Percentiles rank a stretch among this genome's conserved stretches.
Conservation (phyloP, 2,113 vertebrate genomes). For the Ceuthmochares aereus region DNA sequence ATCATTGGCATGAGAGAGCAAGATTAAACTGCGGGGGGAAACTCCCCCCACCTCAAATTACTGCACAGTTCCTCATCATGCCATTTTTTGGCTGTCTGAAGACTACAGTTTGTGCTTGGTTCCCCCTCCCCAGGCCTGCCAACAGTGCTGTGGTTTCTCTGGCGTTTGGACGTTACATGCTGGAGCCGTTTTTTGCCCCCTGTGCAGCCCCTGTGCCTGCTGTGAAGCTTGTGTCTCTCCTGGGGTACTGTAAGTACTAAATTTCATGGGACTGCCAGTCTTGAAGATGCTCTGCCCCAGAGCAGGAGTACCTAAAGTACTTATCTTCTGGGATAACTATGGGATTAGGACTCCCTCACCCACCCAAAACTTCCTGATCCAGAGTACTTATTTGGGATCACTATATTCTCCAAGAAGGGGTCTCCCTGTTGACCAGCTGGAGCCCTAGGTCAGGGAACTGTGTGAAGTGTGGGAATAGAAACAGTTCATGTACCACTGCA, state of each 20-base stretch:
- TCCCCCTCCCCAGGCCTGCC: constrained; percentile 77
- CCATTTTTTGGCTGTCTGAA: not conserved
- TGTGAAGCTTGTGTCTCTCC: constrained; percentile 81
- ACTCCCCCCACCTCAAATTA: not conserved
- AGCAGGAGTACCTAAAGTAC: not conserved
- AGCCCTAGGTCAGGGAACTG: not conserved
- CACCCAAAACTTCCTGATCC: not conserved
- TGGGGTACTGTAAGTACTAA: constrained; percentile 85
- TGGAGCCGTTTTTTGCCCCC: constrained; percentile 85
- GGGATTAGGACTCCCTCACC: not conserved
- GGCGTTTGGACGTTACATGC: constrained; percentile 87
- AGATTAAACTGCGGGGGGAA: not conserved
- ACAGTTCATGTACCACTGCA: not conserved
- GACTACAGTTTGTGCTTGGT: not conserved
- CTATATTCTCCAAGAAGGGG: not conserved
- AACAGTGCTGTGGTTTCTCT: constrained; percentile 82
- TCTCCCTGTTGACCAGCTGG: not conserved
- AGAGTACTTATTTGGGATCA: not conserved
- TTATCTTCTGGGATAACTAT: not conserved
- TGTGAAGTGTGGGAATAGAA: not conserved
- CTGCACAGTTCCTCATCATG: not conserved
- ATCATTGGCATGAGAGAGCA: not conserved
- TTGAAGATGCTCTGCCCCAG: not conserved
- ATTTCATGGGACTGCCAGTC: accelerated
- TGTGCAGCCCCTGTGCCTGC: constrained; percentile 80